Percentiles rank a stretch among this genome's conserved stretches.
Evolutionary conservation across 2,113 vertebrate genomes (phyloP).

Genomic region (Rhea pennata): DNA sequence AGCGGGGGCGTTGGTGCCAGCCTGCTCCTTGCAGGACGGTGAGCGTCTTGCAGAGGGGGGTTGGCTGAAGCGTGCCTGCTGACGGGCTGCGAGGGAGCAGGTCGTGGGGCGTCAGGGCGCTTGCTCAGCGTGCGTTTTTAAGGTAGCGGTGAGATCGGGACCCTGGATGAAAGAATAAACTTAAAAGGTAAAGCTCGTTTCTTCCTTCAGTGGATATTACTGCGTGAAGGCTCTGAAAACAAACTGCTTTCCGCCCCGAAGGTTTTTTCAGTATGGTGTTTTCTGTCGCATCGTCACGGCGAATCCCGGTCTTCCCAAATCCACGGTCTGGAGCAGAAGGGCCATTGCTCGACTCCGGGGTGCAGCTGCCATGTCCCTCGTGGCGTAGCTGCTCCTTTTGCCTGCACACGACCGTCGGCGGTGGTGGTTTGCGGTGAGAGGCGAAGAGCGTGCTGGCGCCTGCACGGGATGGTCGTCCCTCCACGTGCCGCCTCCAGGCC

Average conservation of each 20-base stretch:
- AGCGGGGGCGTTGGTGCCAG: no score
- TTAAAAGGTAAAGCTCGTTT: background rate
- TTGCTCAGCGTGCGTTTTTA: background rate
- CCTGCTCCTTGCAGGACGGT: no score
- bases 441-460: accelerated
- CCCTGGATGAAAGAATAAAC: background rate
- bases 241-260: accelerated
- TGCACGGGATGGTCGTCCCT: background rate
- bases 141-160: background rate
- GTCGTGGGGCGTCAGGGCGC: background rate
- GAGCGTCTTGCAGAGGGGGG: no score
- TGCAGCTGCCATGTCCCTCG: background rate
- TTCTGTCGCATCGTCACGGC: background rate
- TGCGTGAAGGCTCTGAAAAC: background rate
- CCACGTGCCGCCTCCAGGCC: accelerated
- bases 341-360: background rate
- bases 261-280: background rate
- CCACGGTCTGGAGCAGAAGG: background rate
- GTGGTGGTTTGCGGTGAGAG: background rate
- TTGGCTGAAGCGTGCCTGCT: no score
- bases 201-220: accelerated
- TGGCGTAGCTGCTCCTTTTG: background rate
- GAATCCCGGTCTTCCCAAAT: background rate
- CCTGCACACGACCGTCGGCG: no score
- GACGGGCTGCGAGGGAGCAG: accelerated